Evolutionary conservation across 2,888 invertebrate species (phyloP).

Genomic region (Chymomyza amoena): DNA sequence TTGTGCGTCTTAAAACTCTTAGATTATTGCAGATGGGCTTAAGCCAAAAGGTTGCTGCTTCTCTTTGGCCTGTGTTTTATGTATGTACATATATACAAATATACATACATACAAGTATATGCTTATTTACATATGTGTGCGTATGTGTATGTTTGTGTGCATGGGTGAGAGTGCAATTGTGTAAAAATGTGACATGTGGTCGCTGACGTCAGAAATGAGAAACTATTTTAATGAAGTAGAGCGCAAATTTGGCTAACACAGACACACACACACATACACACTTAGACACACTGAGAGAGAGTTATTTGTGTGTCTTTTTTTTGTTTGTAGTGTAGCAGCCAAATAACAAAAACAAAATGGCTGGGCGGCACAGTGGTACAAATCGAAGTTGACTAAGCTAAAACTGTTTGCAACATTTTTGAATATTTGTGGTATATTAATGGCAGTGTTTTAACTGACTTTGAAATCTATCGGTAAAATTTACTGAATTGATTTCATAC

Average conservation of each 20-base stretch:
- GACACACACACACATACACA: not conserved
- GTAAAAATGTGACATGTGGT: not conserved
- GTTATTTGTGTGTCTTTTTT: not conserved
- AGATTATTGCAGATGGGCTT: too few relatives aligned
- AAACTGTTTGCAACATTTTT: too few relatives aligned
- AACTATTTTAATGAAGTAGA: slow-evolving; percentile 7
- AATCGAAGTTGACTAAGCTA: too few relatives aligned
- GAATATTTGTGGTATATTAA: too few relatives aligned
- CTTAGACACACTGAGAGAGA: not conserved
- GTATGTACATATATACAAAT: not conserved
- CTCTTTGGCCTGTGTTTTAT: not conserved
- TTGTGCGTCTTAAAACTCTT: too few relatives aligned
- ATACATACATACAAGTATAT: not conserved
- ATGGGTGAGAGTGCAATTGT: not conserved
- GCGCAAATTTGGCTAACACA: slow-evolving; percentile 5
- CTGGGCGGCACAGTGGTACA: not conserved
- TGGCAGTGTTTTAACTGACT: too few relatives aligned
- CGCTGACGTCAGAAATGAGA: slow-evolving; percentile 1
- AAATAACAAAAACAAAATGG: not conserved
- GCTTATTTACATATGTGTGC: not conserved
- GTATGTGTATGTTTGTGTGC: not conserved
- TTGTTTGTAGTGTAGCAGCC: not conserved
- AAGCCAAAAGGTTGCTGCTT: not conserved
- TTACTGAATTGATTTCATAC: too few relatives aligned
- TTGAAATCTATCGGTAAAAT: too few relatives aligned